Evolutionary conservation across 2,888 invertebrate species (phyloP).

Genomic region (Macropis europaea): DNA sequence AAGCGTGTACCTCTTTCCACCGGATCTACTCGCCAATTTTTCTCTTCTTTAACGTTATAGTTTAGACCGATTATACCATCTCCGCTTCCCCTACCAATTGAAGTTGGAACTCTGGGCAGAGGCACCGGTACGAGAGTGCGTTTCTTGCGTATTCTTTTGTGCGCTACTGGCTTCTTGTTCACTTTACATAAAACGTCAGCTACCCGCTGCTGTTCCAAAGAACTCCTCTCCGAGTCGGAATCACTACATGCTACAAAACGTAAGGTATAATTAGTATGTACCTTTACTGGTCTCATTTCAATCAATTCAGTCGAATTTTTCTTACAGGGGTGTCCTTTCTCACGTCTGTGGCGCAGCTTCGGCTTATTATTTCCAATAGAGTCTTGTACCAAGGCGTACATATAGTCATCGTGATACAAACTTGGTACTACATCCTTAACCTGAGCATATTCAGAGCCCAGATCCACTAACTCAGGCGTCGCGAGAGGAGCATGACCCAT

Average conservation of each 20-base stretch:
- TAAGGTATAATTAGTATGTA: slow-evolving; percentile 8
- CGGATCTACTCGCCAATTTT: slow-evolving; percentile 77
- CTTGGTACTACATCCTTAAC: slow-evolving; percentile 83
- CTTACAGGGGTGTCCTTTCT: slow-evolving; percentile 85
- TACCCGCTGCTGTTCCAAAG: slow-evolving; percentile 84
- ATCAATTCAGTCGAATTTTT: no score
- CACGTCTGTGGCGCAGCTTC: slow-evolving; percentile 83
- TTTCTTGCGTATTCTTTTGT: slow-evolving; percentile 88
- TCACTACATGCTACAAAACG: slow-evolving; percentile 87
- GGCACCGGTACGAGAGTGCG: slow-evolving; percentile 91
- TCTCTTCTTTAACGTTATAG: slow-evolving; percentile 78
- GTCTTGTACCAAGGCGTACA: slow-evolving; percentile 86
- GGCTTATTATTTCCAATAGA: slow-evolving; percentile 83
- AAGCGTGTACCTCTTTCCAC: slow-evolving; percentile 76
- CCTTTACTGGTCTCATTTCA: no score
- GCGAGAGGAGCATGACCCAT: slow-evolving; percentile 87
- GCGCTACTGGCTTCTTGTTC: slow-evolving; percentile 85
- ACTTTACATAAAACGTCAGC: slow-evolving; percentile 84
- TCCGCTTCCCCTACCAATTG: slow-evolving; percentile 81
- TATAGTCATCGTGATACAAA: slow-evolving; percentile 83
- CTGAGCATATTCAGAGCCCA: slow-evolving; percentile 88
- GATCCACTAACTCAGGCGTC: slow-evolving; percentile 88
- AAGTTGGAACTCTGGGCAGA: slow-evolving; percentile 89
- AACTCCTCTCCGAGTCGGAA: slow-evolving; percentile 94
- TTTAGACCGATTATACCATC: slow-evolving; percentile 76